These are phyloP conservation scores for Telenomus remus DNA, from an alignment of 1,140 invertebrate genomes.

Conservation along the genomic window DNA sequence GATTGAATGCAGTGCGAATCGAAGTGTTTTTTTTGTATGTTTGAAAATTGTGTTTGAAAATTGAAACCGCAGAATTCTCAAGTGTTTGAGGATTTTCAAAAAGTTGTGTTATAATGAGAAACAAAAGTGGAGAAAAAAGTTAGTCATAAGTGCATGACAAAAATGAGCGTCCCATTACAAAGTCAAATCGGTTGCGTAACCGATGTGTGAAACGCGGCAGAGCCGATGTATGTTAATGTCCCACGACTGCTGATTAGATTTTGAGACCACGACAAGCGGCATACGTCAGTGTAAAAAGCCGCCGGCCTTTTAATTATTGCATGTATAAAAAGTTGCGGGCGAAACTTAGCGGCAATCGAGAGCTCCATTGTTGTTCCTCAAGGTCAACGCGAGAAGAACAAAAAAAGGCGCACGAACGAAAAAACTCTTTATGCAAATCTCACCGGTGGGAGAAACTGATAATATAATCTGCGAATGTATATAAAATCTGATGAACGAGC, in stretches of 20 bases:
- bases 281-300: conserved; percentile 11
- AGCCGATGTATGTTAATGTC: conserved; percentile 33
- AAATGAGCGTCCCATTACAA: conserved; percentile 26
- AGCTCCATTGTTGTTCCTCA: neutral
- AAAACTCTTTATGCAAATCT: neutral
- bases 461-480: neutral
- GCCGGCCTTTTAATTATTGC: conserved; percentile 13
- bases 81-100: too few species aligned
- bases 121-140: neutral
- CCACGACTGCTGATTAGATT: conserved; percentile 19
- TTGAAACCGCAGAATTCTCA: too few species aligned
- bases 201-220: conserved; percentile 20
- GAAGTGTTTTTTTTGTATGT: neutral
- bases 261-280: conserved; percentile 2
- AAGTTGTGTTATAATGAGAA: neutral
- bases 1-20: conserved; percentile 29
- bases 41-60: neutral
- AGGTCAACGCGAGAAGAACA: neutral
- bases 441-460: neutral
- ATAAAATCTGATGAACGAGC: neutral
- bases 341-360: neutral
- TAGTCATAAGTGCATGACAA: conserved; percentile 37
- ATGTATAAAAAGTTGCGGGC: neutral
- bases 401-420: neutral
- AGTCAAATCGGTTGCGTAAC: conserved; percentile 40